Percentiles rank a stretch among this genome's conserved stretches.
phyloP scores from a whole-genome alignment of 2,113 vertebrate species.

The Tringa solitaria region DNA sequence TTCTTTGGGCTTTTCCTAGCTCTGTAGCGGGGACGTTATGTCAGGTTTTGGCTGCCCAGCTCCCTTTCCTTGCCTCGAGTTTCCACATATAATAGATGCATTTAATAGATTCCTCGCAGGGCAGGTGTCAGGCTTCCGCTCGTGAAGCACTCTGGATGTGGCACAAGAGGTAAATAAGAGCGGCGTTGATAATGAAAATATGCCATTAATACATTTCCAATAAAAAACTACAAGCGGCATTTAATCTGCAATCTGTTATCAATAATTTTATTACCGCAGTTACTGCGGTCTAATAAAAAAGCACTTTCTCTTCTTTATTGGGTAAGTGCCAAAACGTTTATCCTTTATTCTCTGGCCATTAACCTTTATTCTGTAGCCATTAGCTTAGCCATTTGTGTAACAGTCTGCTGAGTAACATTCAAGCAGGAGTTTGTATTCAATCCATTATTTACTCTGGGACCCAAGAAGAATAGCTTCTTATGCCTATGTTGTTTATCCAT shows the following conservation, averaged over 20 bases:
- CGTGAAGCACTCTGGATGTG: neutral
- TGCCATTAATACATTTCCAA: conserved; percentile 22
- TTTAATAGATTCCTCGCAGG: neutral
- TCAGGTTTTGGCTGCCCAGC: neutral
- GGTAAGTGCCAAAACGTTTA: conserved; percentile 58
- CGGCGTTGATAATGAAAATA: conserved; percentile 39
- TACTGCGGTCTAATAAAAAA: conserved; percentile 56
- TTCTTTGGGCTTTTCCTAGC: neutral
- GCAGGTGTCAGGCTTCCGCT: neutral
- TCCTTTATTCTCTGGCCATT: conserved; percentile 63
- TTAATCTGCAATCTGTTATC: conserved; percentile 63
- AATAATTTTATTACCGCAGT: conserved; percentile 60
- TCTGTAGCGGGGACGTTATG: accelerated
- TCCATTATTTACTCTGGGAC: conserved; percentile 44
- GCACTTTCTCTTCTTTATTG: conserved; percentile 63
- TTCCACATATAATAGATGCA: neutral
- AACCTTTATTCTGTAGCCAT: conserved; percentile 65
- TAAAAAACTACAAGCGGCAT: neutral
- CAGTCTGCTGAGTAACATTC: conserved; percentile 41
- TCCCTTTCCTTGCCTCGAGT: neutral
- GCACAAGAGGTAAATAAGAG: conserved; percentile 17
- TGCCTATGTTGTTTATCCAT: neutral
- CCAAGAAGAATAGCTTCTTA: conserved; percentile 1
- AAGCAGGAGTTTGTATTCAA: conserved; percentile 56
- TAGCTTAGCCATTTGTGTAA: conserved; percentile 60